These are phyloP conservation scores for Campylomormyrus numenius DNA, from an alignment of 2,113 vertebrate species.

Conservation along the genomic window DNA sequence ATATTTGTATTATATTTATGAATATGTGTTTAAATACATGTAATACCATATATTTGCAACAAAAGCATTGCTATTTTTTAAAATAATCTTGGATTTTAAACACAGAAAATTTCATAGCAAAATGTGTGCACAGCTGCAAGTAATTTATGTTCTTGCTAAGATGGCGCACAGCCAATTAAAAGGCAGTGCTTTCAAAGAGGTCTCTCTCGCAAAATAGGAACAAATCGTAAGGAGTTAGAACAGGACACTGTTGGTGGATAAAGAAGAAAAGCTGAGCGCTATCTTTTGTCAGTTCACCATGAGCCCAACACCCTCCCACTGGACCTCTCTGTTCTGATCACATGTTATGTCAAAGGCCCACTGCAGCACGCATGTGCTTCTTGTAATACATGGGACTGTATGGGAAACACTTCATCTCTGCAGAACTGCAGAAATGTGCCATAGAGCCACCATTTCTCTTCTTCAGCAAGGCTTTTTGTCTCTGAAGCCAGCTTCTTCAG, in stretches of 20 bases:
- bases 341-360: constrained; percentile 19
- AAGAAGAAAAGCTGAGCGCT: constrained; percentile 5
- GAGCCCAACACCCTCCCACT: constrained; percentile 22
- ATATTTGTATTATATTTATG: not conserved
- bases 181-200: not conserved
- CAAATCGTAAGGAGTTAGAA: not conserved
- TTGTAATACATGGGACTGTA: constrained; percentile 24
- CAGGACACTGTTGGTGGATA: constrained; percentile 9
- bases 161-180: constrained; percentile 8
- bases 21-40: not conserved
- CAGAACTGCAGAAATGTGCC: not conserved
- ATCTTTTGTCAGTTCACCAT: constrained; percentile 19
- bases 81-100: not conserved
- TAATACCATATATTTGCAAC: not conserved
- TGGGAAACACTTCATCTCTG: constrained; percentile 24
- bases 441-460: not conserved
- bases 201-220: not conserved
- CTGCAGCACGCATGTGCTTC: constrained; percentile 23
- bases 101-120: not conserved
- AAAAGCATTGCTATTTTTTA: not conserved
- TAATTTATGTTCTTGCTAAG: not conserved
- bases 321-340: constrained; percentile 18
- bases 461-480: not conserved
- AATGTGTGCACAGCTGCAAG: constrained; percentile 11
- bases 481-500: not conserved